Conservation (phyloP, 2,797 vertebrate species). For the Falco rusticolus region DNA sequence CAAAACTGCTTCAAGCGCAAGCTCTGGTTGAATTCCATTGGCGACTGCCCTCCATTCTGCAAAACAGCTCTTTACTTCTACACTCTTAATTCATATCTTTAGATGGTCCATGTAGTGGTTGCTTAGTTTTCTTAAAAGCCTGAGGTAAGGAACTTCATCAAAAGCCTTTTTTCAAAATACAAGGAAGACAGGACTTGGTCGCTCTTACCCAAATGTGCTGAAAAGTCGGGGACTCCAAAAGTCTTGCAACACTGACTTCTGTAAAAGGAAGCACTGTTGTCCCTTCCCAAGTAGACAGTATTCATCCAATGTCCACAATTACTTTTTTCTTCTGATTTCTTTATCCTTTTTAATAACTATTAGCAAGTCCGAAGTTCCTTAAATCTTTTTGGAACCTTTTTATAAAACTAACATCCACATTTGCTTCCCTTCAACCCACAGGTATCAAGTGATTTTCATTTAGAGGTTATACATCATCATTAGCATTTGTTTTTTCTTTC, state of each 20-base stretch:
- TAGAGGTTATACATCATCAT: background rate
- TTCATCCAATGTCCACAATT: background rate
- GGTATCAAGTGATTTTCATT: background rate
- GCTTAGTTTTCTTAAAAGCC: background rate
- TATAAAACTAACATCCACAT: background rate
- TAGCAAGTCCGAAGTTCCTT: background rate
- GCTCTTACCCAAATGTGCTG: background rate
- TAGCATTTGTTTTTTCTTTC: background rate
- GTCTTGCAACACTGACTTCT: background rate
- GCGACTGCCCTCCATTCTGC: accelerated
- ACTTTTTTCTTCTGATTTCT: background rate
- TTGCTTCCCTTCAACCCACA: background rate
- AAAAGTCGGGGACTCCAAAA: background rate
- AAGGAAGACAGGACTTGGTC: background rate
- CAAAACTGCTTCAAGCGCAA: accelerated
- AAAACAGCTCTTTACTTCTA: background rate
- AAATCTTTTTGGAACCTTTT: background rate
- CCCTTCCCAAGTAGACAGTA: background rate
- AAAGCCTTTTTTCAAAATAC: background rate
- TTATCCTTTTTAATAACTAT: background rate
- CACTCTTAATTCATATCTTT: accelerated
- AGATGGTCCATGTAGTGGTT: background rate
- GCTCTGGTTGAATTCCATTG: background rate
- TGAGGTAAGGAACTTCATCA: background rate
- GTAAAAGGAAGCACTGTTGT: background rate